A percentile compares a stretch with the other conserved stretches of the same genome.
phyloP scores from a whole-genome alignment of 2,888 invertebrate species.

The Oxycera nigricornis region DNA sequence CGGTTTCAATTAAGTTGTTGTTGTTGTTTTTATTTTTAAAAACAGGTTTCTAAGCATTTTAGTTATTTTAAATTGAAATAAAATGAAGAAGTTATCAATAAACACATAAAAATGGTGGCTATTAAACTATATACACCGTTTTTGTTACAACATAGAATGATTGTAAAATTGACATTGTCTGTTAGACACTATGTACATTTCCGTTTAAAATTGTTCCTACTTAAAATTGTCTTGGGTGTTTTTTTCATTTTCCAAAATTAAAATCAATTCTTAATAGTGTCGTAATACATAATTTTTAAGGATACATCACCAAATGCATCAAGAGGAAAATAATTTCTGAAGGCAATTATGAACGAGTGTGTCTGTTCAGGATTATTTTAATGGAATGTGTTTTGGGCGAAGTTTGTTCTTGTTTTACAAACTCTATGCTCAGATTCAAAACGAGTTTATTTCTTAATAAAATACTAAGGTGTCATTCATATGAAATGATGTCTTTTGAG shows the following conservation, averaged over 20 bases:
- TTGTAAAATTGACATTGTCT: no score
- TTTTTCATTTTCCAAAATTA: no score
- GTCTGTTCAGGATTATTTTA: slow-evolving; percentile 11
- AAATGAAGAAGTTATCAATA: neutral
- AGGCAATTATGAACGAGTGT: neutral
- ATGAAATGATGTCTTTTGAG: no score
- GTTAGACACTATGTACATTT: no score
- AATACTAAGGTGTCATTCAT: no score
- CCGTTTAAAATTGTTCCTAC: no score
- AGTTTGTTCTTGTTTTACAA: slow-evolving; percentile 37
- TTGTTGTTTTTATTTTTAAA: slow-evolving; percentile 41
- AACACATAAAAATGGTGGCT: neutral
- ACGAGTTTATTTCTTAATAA: neutral
- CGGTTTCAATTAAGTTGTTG: slow-evolving; percentile 36
- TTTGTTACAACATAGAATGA: no score
- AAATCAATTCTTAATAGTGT: no score
- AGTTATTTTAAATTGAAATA: neutral
- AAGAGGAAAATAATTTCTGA: neutral
- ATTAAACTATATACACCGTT: neutral
- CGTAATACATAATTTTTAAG: no score
- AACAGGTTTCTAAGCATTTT: neutral
- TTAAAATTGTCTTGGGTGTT: no score
- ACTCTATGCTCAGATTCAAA: slow-evolving; percentile 39
- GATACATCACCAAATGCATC: no score
- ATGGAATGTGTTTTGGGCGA: slow-evolving; percentile 20